Evolutionary conservation across 2,113 vertebrate genomes (phyloP).

Genomic region (Galbula dea): DNA sequence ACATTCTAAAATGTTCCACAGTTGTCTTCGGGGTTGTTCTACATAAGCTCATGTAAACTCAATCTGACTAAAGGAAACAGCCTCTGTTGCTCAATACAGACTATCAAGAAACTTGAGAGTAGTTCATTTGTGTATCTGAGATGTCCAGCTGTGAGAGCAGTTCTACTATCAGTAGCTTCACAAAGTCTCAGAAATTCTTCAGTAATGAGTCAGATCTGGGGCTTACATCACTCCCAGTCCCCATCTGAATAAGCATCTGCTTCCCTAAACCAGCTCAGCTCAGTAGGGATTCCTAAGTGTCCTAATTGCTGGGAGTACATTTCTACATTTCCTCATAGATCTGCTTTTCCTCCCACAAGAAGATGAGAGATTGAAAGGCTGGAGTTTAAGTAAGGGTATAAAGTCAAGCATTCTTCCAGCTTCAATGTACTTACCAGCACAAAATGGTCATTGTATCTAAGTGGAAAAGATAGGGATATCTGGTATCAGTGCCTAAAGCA

Average conservation of each 20-base stretch:
- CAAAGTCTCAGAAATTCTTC: neutral
- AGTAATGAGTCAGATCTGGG: neutral
- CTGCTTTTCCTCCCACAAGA: neutral
- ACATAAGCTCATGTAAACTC: neutral
- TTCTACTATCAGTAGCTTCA: neutral
- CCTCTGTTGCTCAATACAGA: neutral
- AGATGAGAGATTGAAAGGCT: neutral
- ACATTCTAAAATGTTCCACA: neutral
- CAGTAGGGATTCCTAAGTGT: neutral
- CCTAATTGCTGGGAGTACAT: neutral
- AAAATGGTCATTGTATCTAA: neutral
- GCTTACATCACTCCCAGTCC: neutral
- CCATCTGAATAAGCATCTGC: neutral
- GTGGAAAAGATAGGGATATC: neutral
- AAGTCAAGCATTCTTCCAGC: neutral
- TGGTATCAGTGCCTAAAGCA: neutral
- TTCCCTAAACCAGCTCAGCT: neutral
- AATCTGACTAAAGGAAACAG: neutral
- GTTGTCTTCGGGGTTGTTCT: neutral
- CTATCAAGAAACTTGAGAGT: neutral
- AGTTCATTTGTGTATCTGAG: neutral
- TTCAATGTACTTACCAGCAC: neutral
- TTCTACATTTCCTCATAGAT: neutral
- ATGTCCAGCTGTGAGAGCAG: neutral
- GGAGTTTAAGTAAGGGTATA: neutral